These are phyloP conservation scores for Dermatemys mawii DNA, from an alignment of 2,113 vertebrate species.

Conservation along the genomic window DNA sequence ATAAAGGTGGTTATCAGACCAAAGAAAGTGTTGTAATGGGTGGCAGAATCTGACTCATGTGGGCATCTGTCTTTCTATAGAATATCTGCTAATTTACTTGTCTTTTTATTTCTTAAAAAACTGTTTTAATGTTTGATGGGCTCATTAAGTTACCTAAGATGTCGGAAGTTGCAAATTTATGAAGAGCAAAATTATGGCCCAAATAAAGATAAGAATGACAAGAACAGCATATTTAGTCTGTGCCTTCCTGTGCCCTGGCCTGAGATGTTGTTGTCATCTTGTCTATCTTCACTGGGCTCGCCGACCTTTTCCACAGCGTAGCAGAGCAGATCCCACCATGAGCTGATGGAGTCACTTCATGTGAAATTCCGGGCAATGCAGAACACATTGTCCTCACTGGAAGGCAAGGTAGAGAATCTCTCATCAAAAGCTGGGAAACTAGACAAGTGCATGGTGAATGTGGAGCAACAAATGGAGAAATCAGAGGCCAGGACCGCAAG, in stretches of 20 bases:
- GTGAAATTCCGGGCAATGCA: constrained; percentile 82
- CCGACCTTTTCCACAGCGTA: constrained; percentile 77
- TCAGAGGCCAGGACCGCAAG: constrained; percentile 83
- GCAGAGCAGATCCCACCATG: constrained; percentile 81
- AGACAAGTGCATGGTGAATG: constrained; percentile 84
- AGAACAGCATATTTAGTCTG: constrained; percentile 71
- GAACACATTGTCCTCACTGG: constrained; percentile 83
- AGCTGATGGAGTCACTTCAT: constrained; percentile 80
- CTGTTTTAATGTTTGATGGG: constrained; percentile 42
- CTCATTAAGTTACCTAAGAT: constrained; percentile 63
- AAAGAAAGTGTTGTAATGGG: constrained; percentile 51
- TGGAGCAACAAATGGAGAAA: constrained; percentile 84
- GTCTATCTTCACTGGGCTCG: constrained; percentile 78
- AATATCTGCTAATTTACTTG: constrained; percentile 26
- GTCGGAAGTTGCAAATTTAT: constrained; percentile 57
- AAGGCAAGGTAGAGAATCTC: constrained; percentile 84
- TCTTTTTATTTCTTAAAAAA: constrained; percentile 17
- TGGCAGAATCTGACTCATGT: constrained; percentile 29
- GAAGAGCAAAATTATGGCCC: constrained; percentile 66
- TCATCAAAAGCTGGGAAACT: constrained; percentile 83
- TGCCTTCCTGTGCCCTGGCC: constrained; percentile 78
- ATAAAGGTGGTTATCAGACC: constrained; percentile 7
- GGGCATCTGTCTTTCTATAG: constrained; percentile 45
- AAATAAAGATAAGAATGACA: constrained; percentile 70
- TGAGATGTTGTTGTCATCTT: constrained; percentile 73